Evolutionary conservation across 2,888 invertebrate genomes (phyloP).

Genomic region (Elysia crispata): DNA sequence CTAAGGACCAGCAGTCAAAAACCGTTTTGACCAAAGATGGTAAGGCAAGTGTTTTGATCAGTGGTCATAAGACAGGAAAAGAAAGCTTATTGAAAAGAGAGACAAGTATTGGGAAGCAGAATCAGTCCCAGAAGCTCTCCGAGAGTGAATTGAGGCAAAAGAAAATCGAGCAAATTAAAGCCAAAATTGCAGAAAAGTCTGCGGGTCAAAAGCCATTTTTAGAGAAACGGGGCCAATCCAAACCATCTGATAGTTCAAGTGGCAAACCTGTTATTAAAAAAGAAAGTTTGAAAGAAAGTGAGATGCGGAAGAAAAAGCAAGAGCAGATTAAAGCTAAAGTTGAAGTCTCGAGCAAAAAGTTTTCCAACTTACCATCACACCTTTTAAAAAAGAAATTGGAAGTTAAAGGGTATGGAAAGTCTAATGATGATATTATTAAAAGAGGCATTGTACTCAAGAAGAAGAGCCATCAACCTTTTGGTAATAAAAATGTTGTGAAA

Average conservation of each 20-base stretch:
- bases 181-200: neutral
- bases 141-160: neutral
- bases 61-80: neutral
- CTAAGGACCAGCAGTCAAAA: neutral
- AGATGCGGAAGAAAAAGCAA: no score
- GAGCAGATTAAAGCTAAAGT: no score
- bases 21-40: neutral
- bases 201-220: neutral
- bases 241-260: neutral
- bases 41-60: neutral
- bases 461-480: constrained; percentile 48
- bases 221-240: no score
- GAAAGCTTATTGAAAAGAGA: neutral
- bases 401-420: constrained; percentile 13
- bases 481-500: constrained; percentile 31
- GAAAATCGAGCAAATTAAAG: neutral
- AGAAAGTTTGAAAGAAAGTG: no score
- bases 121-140: neutral
- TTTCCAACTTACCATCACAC: no score
- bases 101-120: neutral
- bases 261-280: no score
- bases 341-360: no score
- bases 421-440: constrained; percentile 40
- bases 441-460: constrained; percentile 43
- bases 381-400: neutral